phyloP scores from a whole-genome alignment of 2,797 vertebrate genomes.

The Schizopygopsis pylzovi region DNA sequence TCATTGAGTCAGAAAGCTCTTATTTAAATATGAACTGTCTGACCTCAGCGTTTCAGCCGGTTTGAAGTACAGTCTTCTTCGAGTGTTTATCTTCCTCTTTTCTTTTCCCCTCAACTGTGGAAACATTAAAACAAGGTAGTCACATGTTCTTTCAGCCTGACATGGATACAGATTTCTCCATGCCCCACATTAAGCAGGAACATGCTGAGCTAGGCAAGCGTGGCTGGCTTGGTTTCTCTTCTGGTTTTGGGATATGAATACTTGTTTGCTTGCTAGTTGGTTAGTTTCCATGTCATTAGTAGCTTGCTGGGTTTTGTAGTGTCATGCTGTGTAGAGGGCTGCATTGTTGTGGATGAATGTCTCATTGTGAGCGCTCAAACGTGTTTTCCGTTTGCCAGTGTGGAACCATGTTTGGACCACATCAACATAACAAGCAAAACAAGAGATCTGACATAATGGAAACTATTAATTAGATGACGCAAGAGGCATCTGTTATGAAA shows the following conservation, averaged over 20 bases:
- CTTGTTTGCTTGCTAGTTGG: conserved; percentile 74
- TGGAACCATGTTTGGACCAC: conserved; percentile 46
- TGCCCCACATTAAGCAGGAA: conserved; percentile 56
- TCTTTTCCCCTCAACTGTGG: conserved; percentile 13
- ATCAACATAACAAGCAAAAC: conserved; percentile 6
- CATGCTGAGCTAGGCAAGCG: conserved; percentile 61
- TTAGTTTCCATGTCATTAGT: conserved; percentile 73
- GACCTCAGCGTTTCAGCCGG: conserved; percentile 29
- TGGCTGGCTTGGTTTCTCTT: conserved; percentile 58
- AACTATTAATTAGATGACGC: background rate
- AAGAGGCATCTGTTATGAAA: background rate
- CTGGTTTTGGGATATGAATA: conserved; percentile 69
- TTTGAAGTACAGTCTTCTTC: conserved; percentile 45
- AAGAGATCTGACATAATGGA: conserved; percentile 13
- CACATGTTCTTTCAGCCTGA: conserved; percentile 35
- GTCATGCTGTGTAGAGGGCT: conserved; percentile 63
- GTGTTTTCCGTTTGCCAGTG: conserved; percentile 58
- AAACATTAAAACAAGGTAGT: conserved; percentile 41
- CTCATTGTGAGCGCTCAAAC: conserved; percentile 62
- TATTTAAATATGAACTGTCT: conserved; percentile 32
- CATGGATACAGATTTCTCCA: conserved; percentile 9
- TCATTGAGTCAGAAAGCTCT: conserved; percentile 61
- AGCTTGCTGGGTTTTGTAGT: conserved; percentile 67
- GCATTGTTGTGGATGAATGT: conserved; percentile 67
- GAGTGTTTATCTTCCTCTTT: conserved; percentile 41